phyloP scores from a whole-genome alignment of 1,140 invertebrate species.

The Macrobrachium rosenbergii region DNA sequence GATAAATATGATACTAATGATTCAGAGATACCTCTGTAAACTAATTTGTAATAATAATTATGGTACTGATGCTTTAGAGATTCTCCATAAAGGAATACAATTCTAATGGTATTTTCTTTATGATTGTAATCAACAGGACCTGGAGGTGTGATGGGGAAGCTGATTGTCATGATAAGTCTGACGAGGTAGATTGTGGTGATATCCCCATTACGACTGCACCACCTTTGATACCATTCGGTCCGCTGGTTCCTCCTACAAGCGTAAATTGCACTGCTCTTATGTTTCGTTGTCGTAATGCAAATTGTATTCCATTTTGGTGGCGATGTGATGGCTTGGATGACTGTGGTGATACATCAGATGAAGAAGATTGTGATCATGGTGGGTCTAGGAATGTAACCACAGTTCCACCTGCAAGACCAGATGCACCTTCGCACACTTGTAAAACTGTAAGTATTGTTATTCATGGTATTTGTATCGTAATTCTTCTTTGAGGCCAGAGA shows the following conservation, averaged over 20 bases:
- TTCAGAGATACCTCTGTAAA: no score
- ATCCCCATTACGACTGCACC: not conserved
- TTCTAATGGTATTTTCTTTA: no score
- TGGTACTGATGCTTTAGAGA: no score
- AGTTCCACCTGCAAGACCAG: not conserved
- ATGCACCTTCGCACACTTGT: not conserved
- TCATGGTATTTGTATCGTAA: no score
- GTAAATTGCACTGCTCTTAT: constrained; percentile 69
- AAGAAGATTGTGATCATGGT: constrained; percentile 71
- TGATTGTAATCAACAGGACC: not conserved
- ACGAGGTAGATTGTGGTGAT: constrained; percentile 56
- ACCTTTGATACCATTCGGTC: constrained; percentile 65
- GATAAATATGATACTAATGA: no score
- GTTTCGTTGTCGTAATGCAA: constrained; percentile 71
- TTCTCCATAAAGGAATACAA: no score
- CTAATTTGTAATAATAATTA: no score
- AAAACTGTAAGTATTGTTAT: constrained; percentile 2
- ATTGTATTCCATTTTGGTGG: constrained; percentile 72
- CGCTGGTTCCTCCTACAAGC: constrained; percentile 51
- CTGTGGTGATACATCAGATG: constrained; percentile 73
- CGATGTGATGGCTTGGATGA: constrained; percentile 72
- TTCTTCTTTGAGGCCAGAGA: no score
- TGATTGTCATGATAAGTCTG: constrained; percentile 73
- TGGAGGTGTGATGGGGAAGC: constrained; percentile 85
- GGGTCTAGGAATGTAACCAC: not conserved